Evolutionary conservation across 2,113 vertebrate genomes (phyloP), one percentile per base, ranked within the genome.

Genomic region (Phainopepla nitens): DNA sequence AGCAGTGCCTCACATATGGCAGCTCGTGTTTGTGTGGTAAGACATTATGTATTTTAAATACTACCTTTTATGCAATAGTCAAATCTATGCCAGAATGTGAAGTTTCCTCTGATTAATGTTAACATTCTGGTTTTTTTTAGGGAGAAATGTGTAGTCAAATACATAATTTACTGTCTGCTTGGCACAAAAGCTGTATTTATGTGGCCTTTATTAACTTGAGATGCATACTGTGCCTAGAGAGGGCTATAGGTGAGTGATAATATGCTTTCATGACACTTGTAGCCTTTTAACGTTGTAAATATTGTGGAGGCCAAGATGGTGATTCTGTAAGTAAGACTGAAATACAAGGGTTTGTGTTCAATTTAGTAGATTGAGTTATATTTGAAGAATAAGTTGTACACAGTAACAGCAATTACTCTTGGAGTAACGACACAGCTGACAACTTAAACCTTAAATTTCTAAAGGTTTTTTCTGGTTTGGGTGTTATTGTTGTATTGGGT

Each of bases 61-160:
- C 91, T 94, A 97, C 93, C 83, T 96, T 93, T 87, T 92, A 53
- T 80, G 72, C 1, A 50, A 83, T 75, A 87, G 87, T 96, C 75
- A 96, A 79, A 91, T 92, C 89, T 87, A 62, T 96, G 94, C 96
- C 96, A 96, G 91, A 92, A 96, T 94, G 77, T 85, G 89, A 84
- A 82, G 73, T 95, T 96, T 95, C 92, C 82, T 93, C 92, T 86
- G 97, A 94, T 96, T 97, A 90, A 93, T 50, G 71, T 95, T 96
- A 91, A 89, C 90, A 94, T 96, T 96, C 91, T 93, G 69, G 19
- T 7, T 1, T 21, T 65, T 65, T 93, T 91, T 51, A 57, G 58
- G 49, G 77, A 60, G 91, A 92, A 93, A 73, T 45, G 33, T 90
- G 75, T 96, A 87, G 70, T 94, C 87, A 95, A 88, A 71, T 89